Evolutionary conservation across 2,113 vertebrate species (phyloP).

Genomic region (Pavo muticus): DNA sequence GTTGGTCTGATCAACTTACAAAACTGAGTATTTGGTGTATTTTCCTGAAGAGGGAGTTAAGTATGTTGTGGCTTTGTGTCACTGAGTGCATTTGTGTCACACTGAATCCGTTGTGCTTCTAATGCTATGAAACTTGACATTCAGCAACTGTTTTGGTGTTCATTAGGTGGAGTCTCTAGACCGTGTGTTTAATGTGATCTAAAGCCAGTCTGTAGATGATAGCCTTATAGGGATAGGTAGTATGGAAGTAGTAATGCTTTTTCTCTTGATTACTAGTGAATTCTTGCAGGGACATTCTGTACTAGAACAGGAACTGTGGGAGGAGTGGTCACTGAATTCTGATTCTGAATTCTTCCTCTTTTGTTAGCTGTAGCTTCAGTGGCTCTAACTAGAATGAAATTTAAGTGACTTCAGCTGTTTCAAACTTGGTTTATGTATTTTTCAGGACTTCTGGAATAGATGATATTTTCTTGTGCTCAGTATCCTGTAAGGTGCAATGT

Average conservation of each 20-base stretch:
- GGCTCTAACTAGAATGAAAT: neutral
- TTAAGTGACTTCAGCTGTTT: neutral
- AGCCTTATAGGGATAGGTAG: neutral
- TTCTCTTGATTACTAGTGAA: neutral
- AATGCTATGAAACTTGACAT: accelerated
- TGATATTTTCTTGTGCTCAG: accelerated
- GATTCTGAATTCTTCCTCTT: neutral
- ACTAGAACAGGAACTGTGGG: neutral
- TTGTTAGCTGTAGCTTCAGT: neutral
- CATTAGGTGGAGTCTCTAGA: neutral
- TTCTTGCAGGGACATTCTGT: neutral
- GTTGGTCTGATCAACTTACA: neutral
- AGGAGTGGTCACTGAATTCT: neutral
- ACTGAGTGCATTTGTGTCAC: neutral
- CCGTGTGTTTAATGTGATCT: neutral
- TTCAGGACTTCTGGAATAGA: neutral
- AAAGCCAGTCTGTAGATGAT: neutral
- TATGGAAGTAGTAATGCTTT: neutral
- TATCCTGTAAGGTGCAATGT: neutral
- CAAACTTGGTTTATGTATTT: neutral
- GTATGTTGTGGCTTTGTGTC: neutral
- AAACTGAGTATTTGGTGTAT: neutral
- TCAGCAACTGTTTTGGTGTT: neutral
- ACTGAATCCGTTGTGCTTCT: neutral
- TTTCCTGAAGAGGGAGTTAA: neutral